Conservation (phyloP, 2,113 vertebrate species). For the Melanostigma gelatinosum region DNA sequence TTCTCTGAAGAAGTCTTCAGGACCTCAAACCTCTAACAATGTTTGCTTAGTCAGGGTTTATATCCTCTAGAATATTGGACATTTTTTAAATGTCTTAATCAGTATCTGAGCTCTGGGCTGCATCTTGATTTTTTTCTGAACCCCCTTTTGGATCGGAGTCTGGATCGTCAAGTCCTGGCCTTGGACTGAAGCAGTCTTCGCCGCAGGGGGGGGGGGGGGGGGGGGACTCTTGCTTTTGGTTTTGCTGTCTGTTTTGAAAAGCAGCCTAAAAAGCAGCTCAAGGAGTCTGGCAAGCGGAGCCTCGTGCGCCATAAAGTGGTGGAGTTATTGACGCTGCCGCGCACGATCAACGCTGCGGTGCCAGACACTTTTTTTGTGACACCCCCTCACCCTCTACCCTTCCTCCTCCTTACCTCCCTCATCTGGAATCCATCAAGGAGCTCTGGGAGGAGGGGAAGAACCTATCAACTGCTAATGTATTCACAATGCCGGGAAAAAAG, state of each 20-base stretch:
- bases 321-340: slow-evolving; percentile 89
- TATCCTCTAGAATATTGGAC: not conserved
- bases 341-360: slow-evolving; percentile 88
- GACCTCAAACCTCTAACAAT: not conserved
- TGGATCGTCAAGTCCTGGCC: not conserved
- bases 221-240: slow-evolving; percentile 38
- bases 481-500: slow-evolving; percentile 77
- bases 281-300: slow-evolving; percentile 80
- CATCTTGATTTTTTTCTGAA: slow-evolving; percentile 24
- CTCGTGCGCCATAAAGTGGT: slow-evolving; percentile 85
- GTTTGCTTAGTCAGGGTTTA: not conserved
- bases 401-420: slow-evolving; percentile 83
- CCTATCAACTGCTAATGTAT: slow-evolving; percentile 81
- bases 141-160: slow-evolving; percentile 9
- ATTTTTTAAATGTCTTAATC: not conserved
- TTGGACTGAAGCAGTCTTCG: slow-evolving; percentile 36
- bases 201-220: not conserved
- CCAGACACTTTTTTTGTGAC: slow-evolving; percentile 85
- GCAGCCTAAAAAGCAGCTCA: slow-evolving; percentile 75
- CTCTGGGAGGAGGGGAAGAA: slow-evolving; percentile 75
- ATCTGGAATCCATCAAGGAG: slow-evolving; percentile 96
- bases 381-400: slow-evolving; percentile 83
- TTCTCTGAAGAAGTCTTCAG: not conserved
- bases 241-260: slow-evolving; percentile 49
- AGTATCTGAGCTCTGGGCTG: slow-evolving; percentile 8